Percentiles rank a stretch among this genome's conserved stretches.
phyloP scores from a whole-genome alignment of 1,140 invertebrate genomes.

The Aphaenogaster ashmeadi region DNA sequence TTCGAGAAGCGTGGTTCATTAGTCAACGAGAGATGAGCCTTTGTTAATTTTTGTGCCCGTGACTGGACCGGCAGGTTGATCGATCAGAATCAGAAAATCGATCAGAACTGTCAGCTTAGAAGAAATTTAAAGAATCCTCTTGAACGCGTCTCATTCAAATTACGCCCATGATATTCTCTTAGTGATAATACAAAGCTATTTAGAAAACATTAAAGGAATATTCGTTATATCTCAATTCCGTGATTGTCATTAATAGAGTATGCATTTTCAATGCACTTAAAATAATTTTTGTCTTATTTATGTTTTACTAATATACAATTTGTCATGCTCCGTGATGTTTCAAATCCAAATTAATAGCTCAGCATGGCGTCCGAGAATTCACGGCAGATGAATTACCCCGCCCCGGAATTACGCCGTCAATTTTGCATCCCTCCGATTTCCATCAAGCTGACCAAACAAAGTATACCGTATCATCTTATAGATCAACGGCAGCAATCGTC shows the following conservation, averaged over 20 bases:
- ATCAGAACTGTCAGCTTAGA: not conserved
- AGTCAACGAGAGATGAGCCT: slow-evolving; percentile 56
- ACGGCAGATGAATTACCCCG: not conserved
- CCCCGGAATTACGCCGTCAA: slow-evolving; percentile 21
- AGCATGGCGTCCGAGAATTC: not conserved
- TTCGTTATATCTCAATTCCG: not conserved
- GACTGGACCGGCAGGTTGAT: slow-evolving; percentile 35
- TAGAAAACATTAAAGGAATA: not conserved
- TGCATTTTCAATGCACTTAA: not conserved
- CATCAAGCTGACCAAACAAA: slow-evolving; percentile 53
- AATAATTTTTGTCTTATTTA: not conserved
- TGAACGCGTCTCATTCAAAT: slow-evolving; percentile 1
- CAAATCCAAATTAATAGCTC: not conserved
- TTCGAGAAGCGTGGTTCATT: slow-evolving; percentile 62
- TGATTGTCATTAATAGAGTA: not conserved
- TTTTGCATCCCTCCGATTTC: not conserved
- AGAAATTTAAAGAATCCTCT: not conserved
- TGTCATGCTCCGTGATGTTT: not conserved
- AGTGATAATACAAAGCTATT: not conserved
- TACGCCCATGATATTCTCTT: not conserved
- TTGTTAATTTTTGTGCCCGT: slow-evolving; percentile 32
- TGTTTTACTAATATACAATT: not conserved
- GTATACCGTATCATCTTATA: slow-evolving; percentile 3
- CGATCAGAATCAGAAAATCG: slow-evolving; percentile 35
- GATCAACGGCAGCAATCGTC: slow-evolving; percentile 22